Evolutionary conservation across 1,140 invertebrate species (phyloP), one percentile per base, ranked within the genome.

Genomic region (Dendrolimus punctatus): DNA sequence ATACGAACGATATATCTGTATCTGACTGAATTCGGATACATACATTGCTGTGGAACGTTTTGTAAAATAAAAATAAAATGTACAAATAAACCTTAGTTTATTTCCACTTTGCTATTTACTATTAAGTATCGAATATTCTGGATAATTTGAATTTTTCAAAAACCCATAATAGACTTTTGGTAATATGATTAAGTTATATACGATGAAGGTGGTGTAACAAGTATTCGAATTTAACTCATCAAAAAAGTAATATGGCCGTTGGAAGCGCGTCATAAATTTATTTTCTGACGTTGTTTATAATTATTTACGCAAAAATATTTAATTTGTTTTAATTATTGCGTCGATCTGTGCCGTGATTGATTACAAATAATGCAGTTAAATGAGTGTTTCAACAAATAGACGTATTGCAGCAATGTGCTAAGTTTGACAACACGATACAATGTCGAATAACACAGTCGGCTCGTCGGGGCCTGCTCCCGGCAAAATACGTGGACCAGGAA

Each of bases 401-500:
- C 51, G 55, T 6, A 39, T 58, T 57, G 52, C 41, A 49, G 80
- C 75, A 69, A 85, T 82, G 79, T 68, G 60, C 64, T 81, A 67
- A 64, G 67, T 51, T 50, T 73, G 45, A 50, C 43, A 51, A 51
- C 36, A 62, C 50, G 51, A 61, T 71, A 80, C 64, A 69, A 85
- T 85, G 82, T 81, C 80, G 76, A 85, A 85, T 73, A 85, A 85
- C 58, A 82, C 79, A 62, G 84, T 85, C 77, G 82, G 80, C 69
- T 85, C 80, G 55, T 85, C 86, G 58, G 78, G 81, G 66, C 81
- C 87, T 68, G 78, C 81, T 80, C 74, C 84, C 73, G 84, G 87
- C 73, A 89, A 89, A 85, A 76, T 88, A 71, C 89, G 86, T 85
- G 92, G 89, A 76, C 91, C 91, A 65, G 93, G 93, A 50, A 90